phyloP scores from a whole-genome alignment of 2,797 vertebrate genomes.

The Steatocranus sp. region DNA sequence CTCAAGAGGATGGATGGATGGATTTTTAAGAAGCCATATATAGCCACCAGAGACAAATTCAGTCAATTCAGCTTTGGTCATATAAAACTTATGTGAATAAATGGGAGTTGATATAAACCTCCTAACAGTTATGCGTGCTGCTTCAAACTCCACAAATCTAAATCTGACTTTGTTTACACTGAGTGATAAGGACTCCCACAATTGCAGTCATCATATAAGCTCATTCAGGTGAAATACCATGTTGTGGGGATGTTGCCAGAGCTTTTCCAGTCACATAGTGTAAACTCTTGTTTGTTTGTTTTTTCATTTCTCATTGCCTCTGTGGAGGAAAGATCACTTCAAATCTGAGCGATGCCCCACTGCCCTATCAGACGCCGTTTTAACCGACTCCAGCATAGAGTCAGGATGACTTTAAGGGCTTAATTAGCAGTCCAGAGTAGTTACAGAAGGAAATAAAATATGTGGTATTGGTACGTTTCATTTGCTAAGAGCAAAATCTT shows the following conservation, averaged over 20 bases:
- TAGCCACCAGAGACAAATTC: not conserved
- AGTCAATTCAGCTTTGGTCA: not conserved
- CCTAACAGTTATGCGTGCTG: not conserved
- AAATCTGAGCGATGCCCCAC: not conserved
- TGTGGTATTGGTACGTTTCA: not conserved
- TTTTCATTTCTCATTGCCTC: not conserved
- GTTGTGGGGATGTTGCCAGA: not conserved
- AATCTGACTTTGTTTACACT: not conserved
- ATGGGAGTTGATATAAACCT: not conserved
- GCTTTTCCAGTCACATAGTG: not conserved
- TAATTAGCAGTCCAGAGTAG: not conserved
- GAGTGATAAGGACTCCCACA: not conserved
- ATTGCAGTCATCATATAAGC: not conserved
- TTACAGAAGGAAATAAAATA: constrained; percentile 12
- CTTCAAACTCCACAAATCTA: not conserved
- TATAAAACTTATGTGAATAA: not conserved
- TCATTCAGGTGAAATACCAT: not conserved
- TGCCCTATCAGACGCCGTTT: not conserved
- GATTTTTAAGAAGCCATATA: not conserved
- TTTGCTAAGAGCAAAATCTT: constrained; percentile 27
- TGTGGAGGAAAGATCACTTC: not conserved
- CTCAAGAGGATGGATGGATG: not conserved
- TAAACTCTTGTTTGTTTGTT: not conserved
- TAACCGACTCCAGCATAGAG: not conserved
- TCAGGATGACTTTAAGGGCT: not conserved